Evolutionary conservation across 2,797 vertebrate genomes (phyloP).

Genomic region (Channallabes apus): DNA sequence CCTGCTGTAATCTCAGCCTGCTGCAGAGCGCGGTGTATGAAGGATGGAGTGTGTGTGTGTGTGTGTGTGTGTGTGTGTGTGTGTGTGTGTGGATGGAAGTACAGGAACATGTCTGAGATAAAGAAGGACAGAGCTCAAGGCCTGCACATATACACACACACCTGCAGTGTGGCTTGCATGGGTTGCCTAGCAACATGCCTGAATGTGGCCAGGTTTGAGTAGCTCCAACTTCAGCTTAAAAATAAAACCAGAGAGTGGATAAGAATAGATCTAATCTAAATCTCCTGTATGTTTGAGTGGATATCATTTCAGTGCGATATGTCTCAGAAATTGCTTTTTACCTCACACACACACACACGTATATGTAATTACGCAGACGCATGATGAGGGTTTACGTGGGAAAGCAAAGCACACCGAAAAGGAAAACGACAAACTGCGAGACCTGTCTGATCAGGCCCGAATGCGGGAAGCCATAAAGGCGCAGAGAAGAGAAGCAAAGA

Average conservation of each 20-base stretch:
- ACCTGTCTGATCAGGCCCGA: constrained; percentile 31
- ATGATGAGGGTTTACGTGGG: not conserved
- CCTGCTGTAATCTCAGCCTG: constrained; percentile 5
- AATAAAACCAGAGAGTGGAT: constrained; percentile 42
- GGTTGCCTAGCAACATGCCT: constrained; percentile 78
- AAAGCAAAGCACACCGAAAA: constrained; percentile 42
- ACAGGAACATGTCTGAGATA: not conserved
- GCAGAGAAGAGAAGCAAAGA: not conserved
- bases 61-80: not conserved
- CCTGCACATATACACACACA: constrained; percentile 37
- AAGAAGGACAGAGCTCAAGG: constrained; percentile 41
- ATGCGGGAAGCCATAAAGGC: constrained; percentile 30
- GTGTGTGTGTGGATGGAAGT: not conserved
- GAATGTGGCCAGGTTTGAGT: constrained; percentile 60
- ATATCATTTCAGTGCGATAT: not conserved
- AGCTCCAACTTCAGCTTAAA: constrained; percentile 50
- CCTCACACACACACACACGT: not conserved
- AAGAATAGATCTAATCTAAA: not conserved
- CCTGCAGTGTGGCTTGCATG: constrained; percentile 68
- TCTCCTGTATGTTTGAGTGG: not conserved
- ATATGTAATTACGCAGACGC: not conserved
- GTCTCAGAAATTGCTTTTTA: not conserved
- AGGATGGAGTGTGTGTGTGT: not conserved
- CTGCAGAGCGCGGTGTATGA: not conserved
- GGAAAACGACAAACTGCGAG: constrained; percentile 36